Percentiles rank a stretch among this genome's conserved stretches.
Evolutionary conservation across 2,888 invertebrate genomes (phyloP).

Genomic region (Caenorhabditis japonica): DNA sequence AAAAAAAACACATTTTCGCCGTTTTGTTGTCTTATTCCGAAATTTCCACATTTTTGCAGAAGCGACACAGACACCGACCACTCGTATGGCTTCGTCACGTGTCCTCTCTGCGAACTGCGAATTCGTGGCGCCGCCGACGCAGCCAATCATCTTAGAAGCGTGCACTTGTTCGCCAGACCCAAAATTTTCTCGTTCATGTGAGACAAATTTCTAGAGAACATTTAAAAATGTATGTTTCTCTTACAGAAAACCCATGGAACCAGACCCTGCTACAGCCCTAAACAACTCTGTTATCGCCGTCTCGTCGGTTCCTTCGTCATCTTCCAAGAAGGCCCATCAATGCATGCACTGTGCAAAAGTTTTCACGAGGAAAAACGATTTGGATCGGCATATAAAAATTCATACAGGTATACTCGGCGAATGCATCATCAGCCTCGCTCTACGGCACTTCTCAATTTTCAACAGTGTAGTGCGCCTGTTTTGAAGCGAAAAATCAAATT

Average conservation of each 20-base stretch:
- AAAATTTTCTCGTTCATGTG: conserved; percentile 8
- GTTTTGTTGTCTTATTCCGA: too few species aligned
- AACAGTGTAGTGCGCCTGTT: too few species aligned
- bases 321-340: conserved; percentile 8
- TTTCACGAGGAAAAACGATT: conserved; percentile 54
- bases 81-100: conserved; percentile 49
- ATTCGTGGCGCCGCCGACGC: conserved; percentile 52
- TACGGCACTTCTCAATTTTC: too few species aligned
- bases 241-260: conserved; percentile 5
- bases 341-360: conserved; percentile 34
- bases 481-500: too few species aligned
- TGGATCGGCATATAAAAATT: conserved; percentile 54
- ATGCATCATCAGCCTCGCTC: too few species aligned
- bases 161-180: conserved; percentile 20
- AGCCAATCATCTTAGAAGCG: conserved; percentile 41
- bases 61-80: conserved; percentile 52
- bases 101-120: conserved; percentile 54
- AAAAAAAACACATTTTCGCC: too few species aligned
- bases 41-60: too few species aligned
- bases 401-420: conserved; percentile 67
- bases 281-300: too few species aligned
- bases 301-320: too few species aligned
- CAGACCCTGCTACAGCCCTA: too few species aligned
- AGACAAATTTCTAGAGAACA: too few species aligned
- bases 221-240: too few species aligned